Conservation (phyloP, 2,797 vertebrate genomes). For the Enteromius anoplus region DNA sequence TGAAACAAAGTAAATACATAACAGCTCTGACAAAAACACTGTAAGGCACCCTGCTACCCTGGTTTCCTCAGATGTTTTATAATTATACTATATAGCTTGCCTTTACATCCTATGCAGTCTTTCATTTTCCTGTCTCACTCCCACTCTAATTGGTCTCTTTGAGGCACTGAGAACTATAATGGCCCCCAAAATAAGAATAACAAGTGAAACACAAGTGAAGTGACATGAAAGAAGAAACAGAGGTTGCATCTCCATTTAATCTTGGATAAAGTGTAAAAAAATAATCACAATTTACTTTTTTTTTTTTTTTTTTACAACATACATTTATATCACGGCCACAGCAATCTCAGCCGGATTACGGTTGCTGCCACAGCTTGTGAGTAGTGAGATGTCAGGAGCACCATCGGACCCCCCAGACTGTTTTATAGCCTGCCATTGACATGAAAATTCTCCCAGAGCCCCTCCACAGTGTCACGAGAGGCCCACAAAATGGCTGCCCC, state of each 20-base stretch:
- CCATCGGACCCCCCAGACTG: conserved; percentile 50
- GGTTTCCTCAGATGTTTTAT: conserved; percentile 54
- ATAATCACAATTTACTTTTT: conserved; percentile 38
- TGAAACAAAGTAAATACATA: conserved; percentile 41
- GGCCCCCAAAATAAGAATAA: conserved; percentile 49
- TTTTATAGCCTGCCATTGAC: conserved; percentile 60
- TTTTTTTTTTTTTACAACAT: conserved; percentile 22
- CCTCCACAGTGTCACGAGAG: conserved; percentile 53
- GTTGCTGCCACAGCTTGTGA: conserved; percentile 59
- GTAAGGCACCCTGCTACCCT: conserved; percentile 42
- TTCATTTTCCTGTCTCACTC: conserved; percentile 59
- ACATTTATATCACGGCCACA: conserved; percentile 50
- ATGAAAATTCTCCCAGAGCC: conserved; percentile 49
- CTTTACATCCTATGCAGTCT: conserved; percentile 47
- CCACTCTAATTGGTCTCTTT: conserved; percentile 59
- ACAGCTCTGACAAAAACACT: conserved; percentile 41
- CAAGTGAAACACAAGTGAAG: conserved; percentile 48
- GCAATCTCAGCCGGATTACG: conserved; percentile 38
- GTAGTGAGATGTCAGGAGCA: conserved; percentile 43
- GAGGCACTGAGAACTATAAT: conserved; percentile 41
- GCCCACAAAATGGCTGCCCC: conserved; percentile 65
- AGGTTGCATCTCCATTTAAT: conserved; percentile 70
- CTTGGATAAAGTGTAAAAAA: conserved; percentile 59
- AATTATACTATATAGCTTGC: conserved; percentile 55
- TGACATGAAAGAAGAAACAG: conserved; percentile 60